Evolutionary conservation across 1,140 invertebrate species (phyloP), one percentile per base, ranked within the genome.

Genomic region (Saccostrea glomerata): DNA sequence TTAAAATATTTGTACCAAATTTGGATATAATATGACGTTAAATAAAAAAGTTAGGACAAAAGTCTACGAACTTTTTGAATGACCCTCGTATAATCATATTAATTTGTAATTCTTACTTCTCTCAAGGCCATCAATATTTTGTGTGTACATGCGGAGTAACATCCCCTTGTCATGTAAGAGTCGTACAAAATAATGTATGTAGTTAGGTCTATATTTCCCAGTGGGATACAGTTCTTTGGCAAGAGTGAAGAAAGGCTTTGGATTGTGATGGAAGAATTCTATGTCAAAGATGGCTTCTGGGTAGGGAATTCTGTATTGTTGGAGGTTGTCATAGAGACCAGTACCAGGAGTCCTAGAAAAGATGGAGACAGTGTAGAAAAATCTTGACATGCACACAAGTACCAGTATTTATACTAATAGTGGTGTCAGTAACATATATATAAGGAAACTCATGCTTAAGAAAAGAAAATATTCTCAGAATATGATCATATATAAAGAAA

Each of bases 231-330:
- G 90, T 91, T 95, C 94, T 92, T 95, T 95, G 23, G 95, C 94
- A n/a, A 95, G 89, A 17, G 93, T 90, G 90, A 95, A 95, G 92
- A 95, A 95, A 73, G 95, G 94, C 77, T 93, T 96, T 60, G 95
- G 94, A 85, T 94, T 93, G 15, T 91, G 88, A 70, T 93, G 87
- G 90, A 96, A 96, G 91, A 94, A 96, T 82, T 94, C 92, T 40
- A 99, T 96, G 94, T 99, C 98, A 95, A 99, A 99, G 91, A 99
- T 98, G n/a, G 98, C 97, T 93, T 98, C 97, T n/a, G 98, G 98
- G 95, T 98, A 96, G 0, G 98, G 98, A 73, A 99, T 96, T 92
- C 98, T 97, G 94, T 98, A 99, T 94, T 99, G 98, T 89, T 97
- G 96, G 56, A 99, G 96, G 95, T 99, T 99, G 93, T 97, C 96